Evolutionary conservation across 2,797 vertebrate genomes (phyloP), one percentile per base, ranked within the genome.

Genomic region (Sebastes matsubarae): DNA sequence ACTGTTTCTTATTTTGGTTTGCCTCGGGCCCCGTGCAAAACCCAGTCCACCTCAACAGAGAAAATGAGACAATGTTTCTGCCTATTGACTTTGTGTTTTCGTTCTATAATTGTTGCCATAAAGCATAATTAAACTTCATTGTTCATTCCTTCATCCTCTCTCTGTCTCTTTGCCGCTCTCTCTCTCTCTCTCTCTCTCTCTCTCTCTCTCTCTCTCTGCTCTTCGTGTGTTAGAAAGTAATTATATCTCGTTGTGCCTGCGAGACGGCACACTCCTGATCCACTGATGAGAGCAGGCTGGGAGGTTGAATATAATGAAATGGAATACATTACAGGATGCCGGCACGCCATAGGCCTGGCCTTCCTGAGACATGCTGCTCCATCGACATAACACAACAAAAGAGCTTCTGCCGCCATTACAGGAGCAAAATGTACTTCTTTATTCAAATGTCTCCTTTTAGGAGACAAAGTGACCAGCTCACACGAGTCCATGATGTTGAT

Each of bases 121-220:
- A 93, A 92, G 89, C 84, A 91, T 87, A 93, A 94, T 94, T 91
- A 93, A 91, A 91, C 77, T 82, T 77, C 84, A 87, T 87, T 90
- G 78, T 91, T 92, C 92, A 84, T 93, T 90, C 85, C 80, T 87
- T 86, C 84, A 77, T 82, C 80, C 73, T 81, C 66, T 76, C 82
- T 80, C 74, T n/a, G 64, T 81, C 78, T 89, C 71, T 87, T 83
- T 80, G 59, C 81, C 38, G 34, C 69, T 66, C 72, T 77, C 75
- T 66, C 22, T 77, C 42, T 32, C 68, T 64, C 34, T 36, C 77
- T 66, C 22, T 76, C 42, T 32, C 68, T 65, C 72, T 77, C 75
- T 66, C 22, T 77, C 42, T 32, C 68, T 64, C 34, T 36, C 77
- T 66, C 22, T 76, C 42, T 32, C 68, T 65, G 38, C 83, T 92